Evolutionary conservation across 2,797 vertebrate genomes (phyloP).

Genomic region (Rhabdophis nuchalis): DNA sequence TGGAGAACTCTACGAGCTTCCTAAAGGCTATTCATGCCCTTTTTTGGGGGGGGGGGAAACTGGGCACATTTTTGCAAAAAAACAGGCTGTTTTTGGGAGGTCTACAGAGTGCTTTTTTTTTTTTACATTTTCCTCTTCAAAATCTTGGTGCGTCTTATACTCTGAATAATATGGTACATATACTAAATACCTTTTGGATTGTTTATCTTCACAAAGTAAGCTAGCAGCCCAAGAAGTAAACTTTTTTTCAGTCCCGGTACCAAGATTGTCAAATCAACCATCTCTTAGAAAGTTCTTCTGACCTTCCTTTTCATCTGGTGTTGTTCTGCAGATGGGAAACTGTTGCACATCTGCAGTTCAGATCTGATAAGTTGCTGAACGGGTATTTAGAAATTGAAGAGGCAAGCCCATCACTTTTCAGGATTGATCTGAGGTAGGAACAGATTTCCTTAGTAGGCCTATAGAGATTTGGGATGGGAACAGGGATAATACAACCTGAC

Average conservation of each 20-base stretch:
- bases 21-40: no score
- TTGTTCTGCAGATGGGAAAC: not conserved
- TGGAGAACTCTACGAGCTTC: no score
- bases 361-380: not conserved
- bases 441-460: not conserved
- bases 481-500: not conserved
- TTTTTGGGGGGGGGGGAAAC: no score
- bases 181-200: not conserved
- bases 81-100: no score
- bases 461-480: not conserved
- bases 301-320: not conserved
- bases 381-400: not conserved
- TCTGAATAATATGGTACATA: no score
- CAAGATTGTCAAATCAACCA: not conserved
- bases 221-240: not conserved
- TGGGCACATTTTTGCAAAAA: no score
- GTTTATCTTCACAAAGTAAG: not conserved
- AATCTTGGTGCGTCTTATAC: no score
- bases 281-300: not conserved
- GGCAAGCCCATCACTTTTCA: not conserved
- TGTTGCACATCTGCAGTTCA: not conserved
- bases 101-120: no score
- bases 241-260: not conserved
- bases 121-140: no score
- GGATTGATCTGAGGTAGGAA: not conserved